These are phyloP conservation scores for Siphamia tubifer DNA, from an alignment of 2,113 vertebrate species.

Conservation along the genomic window DNA sequence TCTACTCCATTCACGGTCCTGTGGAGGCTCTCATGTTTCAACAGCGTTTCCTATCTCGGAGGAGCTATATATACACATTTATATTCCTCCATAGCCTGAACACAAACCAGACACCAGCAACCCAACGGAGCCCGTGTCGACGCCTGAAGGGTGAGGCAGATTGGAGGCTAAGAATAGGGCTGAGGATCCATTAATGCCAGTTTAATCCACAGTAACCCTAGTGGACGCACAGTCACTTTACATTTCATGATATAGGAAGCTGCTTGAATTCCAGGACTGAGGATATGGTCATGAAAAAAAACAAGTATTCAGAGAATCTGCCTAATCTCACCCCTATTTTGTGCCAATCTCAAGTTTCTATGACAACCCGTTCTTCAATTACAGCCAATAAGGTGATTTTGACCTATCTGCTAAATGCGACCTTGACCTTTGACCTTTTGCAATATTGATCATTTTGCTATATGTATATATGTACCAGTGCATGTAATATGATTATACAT, in stretches of 20 bases:
- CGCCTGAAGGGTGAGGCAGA: conserved; percentile 54
- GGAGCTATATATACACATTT: conserved; percentile 23
- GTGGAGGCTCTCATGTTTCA: conserved; percentile 42
- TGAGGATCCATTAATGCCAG: conserved; percentile 58
- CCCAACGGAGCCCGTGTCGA: conserved; percentile 32
- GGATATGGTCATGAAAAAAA: background rate
- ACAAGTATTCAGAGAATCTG: no score
- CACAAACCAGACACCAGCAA: conserved; percentile 46
- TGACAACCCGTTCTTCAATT: no score
- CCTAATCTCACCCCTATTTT: no score
- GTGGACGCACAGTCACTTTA: background rate
- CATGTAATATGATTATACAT: no score
- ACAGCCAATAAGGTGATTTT: no score
- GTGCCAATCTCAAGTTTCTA: no score
- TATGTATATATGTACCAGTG: no score
- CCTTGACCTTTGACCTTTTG: no score
- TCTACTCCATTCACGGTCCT: conserved; percentile 9
- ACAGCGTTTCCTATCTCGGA: conserved; percentile 35
- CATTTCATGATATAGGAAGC: background rate
- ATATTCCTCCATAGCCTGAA: conserved; percentile 29
- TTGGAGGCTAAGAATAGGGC: conserved; percentile 65
- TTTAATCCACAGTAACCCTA: conserved; percentile 47
- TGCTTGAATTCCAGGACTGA: background rate
- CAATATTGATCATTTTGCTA: no score
- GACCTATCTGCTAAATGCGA: no score